Evolutionary conservation across 2,797 vertebrate species (phyloP).

Genomic region (Siniperca obscura): DNA sequence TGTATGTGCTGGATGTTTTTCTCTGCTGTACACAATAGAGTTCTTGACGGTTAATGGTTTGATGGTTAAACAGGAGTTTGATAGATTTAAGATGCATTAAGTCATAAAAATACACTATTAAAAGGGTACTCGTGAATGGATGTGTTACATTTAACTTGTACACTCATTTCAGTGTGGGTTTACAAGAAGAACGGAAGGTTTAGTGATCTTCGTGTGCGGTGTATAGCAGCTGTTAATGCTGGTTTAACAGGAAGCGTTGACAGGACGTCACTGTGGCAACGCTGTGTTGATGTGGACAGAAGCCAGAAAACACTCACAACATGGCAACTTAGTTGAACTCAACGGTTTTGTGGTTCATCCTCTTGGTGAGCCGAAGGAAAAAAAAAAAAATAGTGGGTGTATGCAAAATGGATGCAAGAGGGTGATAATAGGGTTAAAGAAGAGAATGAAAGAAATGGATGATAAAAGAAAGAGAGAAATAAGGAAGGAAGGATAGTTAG

Average conservation of each 20-base stretch:
- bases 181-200: slow-evolving; percentile 27
- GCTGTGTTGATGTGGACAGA: slow-evolving; percentile 61
- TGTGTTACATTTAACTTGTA: slow-evolving; percentile 22
- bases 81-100: not conserved
- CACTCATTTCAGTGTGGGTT: slow-evolving; percentile 4
- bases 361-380: slow-evolving; percentile 24
- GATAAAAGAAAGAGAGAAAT: not conserved
- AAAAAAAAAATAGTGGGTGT: not conserved
- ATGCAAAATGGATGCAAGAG: slow-evolving; percentile 5
- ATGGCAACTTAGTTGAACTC: slow-evolving; percentile 33
- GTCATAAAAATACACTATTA: slow-evolving; percentile 7
- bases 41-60: not conserved
- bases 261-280: slow-evolving; percentile 61
- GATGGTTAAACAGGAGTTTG: not conserved
- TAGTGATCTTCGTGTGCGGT: slow-evolving; percentile 20
- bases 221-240: slow-evolving; percentile 47
- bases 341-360: slow-evolving; percentile 30
- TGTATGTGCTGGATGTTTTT: slow-evolving; percentile 47
- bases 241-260: slow-evolving; percentile 72
- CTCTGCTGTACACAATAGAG: slow-evolving; percentile 7
- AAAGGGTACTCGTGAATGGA: not conserved
- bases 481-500: not conserved
- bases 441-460: not conserved
- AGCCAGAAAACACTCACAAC: slow-evolving; percentile 57
- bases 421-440: not conserved